These are phyloP conservation scores for Teleopsis dalmanni DNA, from an alignment of 1,140 invertebrate genomes.

Conservation along the genomic window DNA sequence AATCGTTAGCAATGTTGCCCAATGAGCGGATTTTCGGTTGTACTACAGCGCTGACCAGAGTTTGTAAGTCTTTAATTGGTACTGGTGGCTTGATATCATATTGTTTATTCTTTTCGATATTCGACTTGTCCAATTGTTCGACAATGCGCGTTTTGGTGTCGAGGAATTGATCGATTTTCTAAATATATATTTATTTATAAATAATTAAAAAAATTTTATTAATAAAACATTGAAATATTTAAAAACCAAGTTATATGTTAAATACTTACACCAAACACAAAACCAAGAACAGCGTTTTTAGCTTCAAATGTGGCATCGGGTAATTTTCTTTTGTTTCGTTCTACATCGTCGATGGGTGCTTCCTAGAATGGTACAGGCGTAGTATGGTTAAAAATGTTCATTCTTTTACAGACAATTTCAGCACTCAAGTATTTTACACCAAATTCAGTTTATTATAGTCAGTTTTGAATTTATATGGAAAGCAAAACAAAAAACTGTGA, in stretches of 20 bases:
- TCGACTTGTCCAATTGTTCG: slow-evolving; percentile 57
- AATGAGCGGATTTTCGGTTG: slow-evolving; percentile 55
- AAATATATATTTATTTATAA: slow-evolving; percentile 7
- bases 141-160: slow-evolving; percentile 66
- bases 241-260: background rate
- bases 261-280: slow-evolving; percentile 69
- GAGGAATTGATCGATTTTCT: slow-evolving; percentile 71
- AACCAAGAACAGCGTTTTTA: slow-evolving; percentile 66
- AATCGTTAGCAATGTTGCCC: slow-evolving; percentile 49
- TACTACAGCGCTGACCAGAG: slow-evolving; percentile 47
- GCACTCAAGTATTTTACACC: no score
- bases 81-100: slow-evolving; percentile 60
- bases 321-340: slow-evolving; percentile 64
- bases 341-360: slow-evolving; percentile 31
- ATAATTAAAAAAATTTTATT: slow-evolving; percentile 4
- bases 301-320: slow-evolving; percentile 60
- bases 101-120: slow-evolving; percentile 64
- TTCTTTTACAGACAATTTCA: no score
- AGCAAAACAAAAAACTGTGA: no score
- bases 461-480: no score
- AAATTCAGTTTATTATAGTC: no score
- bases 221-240: background rate
- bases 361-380: no score
- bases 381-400: no score
- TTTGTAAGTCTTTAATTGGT: slow-evolving; percentile 44